Conservation (phyloP, 2,888 invertebrate species). For the Tenthredo scrophulariae region DNA sequence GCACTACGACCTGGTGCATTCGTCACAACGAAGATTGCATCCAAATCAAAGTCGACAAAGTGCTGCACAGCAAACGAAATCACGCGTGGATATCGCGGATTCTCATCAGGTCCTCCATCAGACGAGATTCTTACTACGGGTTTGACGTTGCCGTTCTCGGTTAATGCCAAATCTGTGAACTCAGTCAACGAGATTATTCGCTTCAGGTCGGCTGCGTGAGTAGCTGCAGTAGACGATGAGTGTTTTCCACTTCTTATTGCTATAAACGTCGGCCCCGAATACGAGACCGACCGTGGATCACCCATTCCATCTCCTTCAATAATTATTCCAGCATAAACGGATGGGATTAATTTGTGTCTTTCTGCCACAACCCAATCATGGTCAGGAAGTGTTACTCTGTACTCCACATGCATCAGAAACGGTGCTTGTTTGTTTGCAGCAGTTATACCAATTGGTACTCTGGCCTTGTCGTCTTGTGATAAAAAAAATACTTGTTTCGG, state of each 20-base stretch:
- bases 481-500: not conserved
- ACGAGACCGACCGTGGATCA: conserved; percentile 67
- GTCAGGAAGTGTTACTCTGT: conserved; percentile 62
- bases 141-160: conserved; percentile 61
- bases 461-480: conserved; percentile 17
- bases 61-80: conserved; percentile 62
- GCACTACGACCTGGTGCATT: conserved; percentile 69
- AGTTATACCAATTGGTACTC: conserved; percentile 53
- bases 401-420: conserved; percentile 61
- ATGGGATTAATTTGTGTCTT: conserved; percentile 52
- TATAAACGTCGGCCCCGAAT: conserved; percentile 72
- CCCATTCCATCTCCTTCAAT: conserved; percentile 55
- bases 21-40: conserved; percentile 65
- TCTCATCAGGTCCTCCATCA: conserved; percentile 64
- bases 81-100: conserved; percentile 64
- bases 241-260: conserved; percentile 61
- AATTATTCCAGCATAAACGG: conserved; percentile 51
- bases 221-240: not conserved
- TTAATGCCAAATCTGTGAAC: conserved; percentile 12
- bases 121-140: conserved; percentile 63
- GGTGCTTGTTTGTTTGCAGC: conserved; percentile 72
- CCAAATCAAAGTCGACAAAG: conserved; percentile 63
- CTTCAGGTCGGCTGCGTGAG: not conserved
- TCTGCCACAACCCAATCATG: conserved; percentile 64
- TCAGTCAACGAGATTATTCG: not conserved